Conservation (phyloP, 2,113 vertebrate genomes). For the Syngnathoides biaculeatus region DNA sequence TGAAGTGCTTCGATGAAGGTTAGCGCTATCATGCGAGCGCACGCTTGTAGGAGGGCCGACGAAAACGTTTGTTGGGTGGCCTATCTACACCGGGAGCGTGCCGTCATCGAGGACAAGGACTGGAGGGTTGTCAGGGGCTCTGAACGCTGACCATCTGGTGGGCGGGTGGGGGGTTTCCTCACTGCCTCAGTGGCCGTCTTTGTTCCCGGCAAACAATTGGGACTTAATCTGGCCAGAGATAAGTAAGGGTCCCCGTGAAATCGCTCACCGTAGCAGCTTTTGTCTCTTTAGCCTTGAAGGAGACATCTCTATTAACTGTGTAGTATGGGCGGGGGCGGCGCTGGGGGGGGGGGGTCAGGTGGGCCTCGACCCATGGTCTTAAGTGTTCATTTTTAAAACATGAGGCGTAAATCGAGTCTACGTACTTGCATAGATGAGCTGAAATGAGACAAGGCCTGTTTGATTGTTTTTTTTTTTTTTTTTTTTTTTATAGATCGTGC, state of each 20-base stretch:
- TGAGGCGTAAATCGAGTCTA: neutral
- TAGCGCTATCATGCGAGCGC: conserved; percentile 7
- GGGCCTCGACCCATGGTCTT: neutral
- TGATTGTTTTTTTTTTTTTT: neutral
- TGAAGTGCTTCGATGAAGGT: conserved; percentile 1
- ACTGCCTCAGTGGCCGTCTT: conserved; percentile 86
- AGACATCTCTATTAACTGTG: conserved; percentile 56
- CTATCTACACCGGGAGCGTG: conserved; percentile 45
- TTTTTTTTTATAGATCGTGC: too few species aligned
- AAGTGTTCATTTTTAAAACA: neutral
- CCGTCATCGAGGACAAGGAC: conserved; percentile 53
- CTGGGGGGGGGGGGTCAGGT: neutral
- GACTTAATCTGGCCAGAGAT: conserved; percentile 85
- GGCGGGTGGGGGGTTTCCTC: conserved; percentile 4
- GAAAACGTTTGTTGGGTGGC: conserved; percentile 59
- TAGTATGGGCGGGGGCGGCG: neutral
- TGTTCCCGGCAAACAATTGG: conserved; percentile 90
- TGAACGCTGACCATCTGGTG: conserved; percentile 91
- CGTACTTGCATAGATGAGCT: neutral
- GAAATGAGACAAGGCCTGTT: neutral
- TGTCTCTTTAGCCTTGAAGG: conserved; percentile 54
- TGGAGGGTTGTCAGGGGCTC: conserved; percentile 79
- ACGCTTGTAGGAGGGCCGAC: conserved; percentile 1
- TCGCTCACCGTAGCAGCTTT: conserved; percentile 52
- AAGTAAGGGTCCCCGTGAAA: conserved; percentile 72